Evolutionary conservation across 2,797 vertebrate species (phyloP).

Genomic region (Lacerta viridis): DNA sequence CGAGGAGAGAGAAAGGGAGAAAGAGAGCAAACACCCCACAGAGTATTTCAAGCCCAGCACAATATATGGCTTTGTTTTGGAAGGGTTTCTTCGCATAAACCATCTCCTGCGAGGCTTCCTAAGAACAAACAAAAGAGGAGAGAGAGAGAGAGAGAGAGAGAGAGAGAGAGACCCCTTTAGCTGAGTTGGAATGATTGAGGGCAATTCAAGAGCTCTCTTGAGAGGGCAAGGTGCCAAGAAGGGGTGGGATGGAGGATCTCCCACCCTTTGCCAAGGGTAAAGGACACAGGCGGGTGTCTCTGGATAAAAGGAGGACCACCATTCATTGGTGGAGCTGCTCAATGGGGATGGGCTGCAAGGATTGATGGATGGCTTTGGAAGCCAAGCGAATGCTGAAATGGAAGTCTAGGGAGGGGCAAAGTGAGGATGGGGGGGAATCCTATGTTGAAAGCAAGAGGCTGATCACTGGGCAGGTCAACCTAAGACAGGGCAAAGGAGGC

Average conservation of each 20-base stretch:
- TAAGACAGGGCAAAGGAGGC: not conserved
- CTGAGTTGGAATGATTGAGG: not conserved
- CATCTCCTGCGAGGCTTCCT: too few relatives aligned
- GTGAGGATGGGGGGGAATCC: not conserved
- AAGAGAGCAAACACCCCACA: not conserved
- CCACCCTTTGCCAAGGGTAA: not conserved
- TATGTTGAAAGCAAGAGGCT: not conserved
- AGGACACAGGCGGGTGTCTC: not conserved
- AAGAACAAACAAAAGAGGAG: not conserved
- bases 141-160: not conserved
- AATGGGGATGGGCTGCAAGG: too few relatives aligned
- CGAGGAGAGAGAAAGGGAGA: not conserved
- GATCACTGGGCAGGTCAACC: not conserved
- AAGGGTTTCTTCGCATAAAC: not conserved
- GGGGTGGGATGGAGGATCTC: too few relatives aligned
- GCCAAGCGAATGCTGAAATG: too few relatives aligned
- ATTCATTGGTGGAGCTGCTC: not conserved
- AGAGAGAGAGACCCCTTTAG: not conserved
- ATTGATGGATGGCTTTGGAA: not conserved
- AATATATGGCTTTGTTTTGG: slow-evolving; percentile 16
- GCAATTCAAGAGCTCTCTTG: too few relatives aligned
- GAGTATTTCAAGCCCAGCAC: not conserved
- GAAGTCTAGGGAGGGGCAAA: not conserved
- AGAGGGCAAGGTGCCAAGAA: not conserved
- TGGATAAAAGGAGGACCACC: not conserved